Conservation (phyloP, 2,113 vertebrate genomes). For the Gambusia affinis region DNA sequence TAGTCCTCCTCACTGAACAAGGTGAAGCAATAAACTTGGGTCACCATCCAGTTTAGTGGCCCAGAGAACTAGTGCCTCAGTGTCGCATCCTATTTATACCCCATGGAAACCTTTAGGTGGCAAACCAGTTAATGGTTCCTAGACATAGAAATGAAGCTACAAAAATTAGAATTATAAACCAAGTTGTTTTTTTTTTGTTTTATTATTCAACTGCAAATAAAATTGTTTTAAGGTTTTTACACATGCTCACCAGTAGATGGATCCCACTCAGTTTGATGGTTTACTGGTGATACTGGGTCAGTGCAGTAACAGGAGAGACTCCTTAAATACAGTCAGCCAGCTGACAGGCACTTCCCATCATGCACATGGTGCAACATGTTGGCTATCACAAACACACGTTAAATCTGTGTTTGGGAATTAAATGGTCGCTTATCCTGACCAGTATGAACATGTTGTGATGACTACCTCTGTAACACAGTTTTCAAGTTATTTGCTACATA, state of each 20-base stretch:
- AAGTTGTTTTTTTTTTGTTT: not conserved
- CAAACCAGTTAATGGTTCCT: no score
- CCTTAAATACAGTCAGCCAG: conserved; percentile 26
- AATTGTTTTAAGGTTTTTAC: not conserved
- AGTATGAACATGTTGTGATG: not conserved
- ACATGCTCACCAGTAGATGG: not conserved
- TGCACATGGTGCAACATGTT: conserved; percentile 48
- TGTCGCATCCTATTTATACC: no score
- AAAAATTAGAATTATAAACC: no score
- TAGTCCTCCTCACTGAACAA: no score
- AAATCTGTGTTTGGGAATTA: not conserved
- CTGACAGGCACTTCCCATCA: conserved; percentile 42
- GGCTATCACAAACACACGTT: not conserved
- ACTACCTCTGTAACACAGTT: no score
- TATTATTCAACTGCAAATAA: not conserved
- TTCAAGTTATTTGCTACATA: not conserved
- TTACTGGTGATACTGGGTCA: not conserved
- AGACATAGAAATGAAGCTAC: no score
- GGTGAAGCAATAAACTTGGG: not conserved
- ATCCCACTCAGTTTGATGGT: not conserved
- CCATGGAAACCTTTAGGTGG: no score
- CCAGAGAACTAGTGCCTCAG: no score
- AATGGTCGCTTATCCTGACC: not conserved
- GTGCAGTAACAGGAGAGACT: not conserved
- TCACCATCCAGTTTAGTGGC: no score